phyloP scores from a whole-genome alignment of 2,797 vertebrate genomes.

The Hypotaenidia philippensis region DNA sequence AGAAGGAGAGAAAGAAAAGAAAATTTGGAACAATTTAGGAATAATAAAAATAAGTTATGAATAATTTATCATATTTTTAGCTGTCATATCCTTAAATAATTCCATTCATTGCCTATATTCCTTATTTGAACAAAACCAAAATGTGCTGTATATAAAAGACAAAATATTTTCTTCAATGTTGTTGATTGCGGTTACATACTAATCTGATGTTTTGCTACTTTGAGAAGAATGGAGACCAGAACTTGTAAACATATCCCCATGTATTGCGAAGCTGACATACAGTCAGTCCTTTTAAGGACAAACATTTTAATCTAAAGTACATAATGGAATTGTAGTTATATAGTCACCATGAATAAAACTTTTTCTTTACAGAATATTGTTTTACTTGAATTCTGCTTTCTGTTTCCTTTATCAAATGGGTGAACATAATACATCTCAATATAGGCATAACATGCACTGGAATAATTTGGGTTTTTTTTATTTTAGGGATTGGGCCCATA shows the following conservation, averaged over 20 bases:
- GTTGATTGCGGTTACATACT: not conserved
- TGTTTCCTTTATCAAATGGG: slow-evolving; percentile 43
- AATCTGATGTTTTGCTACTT: not conserved
- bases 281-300: not conserved
- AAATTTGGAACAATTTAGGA: not conserved
- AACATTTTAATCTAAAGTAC: not conserved
- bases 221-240: not conserved
- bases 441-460: not conserved
- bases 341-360: not conserved
- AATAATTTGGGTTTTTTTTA: slow-evolving; percentile 27
- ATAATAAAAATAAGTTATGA: not conserved
- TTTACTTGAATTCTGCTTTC: slow-evolving; percentile 16
- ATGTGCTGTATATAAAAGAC: not conserved
- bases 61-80: not conserved
- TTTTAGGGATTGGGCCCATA: slow-evolving; percentile 69
- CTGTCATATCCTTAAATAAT: not conserved
- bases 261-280: not conserved
- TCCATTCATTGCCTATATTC: not conserved
- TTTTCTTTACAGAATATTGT: not conserved
- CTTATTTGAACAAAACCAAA: not conserved
- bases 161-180: not conserved
- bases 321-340: not conserved
- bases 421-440: slow-evolving; percentile 1
- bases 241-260: not conserved
- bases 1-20: not conserved